A percentile compares a stretch with the other conserved stretches of the same genome.
phyloP scores from a whole-genome alignment of 2,113 vertebrate species.

The Grammomys dolichurus region DNA sequence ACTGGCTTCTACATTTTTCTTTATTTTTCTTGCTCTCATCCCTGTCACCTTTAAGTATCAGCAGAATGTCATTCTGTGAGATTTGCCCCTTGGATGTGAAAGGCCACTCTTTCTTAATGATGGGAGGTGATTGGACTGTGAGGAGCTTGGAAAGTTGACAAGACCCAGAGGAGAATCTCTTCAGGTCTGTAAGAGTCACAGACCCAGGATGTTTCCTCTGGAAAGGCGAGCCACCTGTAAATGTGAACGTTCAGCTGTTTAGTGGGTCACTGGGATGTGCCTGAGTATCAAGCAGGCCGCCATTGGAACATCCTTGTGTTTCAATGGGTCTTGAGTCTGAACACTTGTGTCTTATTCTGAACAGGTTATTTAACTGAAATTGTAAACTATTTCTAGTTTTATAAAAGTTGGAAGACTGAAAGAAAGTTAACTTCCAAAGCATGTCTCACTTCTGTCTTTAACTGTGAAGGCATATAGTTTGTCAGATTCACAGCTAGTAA shows the following conservation, averaged over 20 bases:
- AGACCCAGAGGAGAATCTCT: slow-evolving; percentile 46
- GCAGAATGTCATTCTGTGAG: slow-evolving; percentile 92
- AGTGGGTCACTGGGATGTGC: neutral
- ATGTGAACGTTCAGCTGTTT: neutral
- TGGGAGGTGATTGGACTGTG: slow-evolving; percentile 70
- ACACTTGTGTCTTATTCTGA: slow-evolving; percentile 8
- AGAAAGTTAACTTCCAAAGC: neutral
- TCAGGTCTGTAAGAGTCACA: slow-evolving; percentile 24
- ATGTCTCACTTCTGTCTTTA: neutral
- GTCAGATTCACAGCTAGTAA: neutral
- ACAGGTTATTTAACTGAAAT: neutral
- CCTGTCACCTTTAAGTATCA: slow-evolving; percentile 93
- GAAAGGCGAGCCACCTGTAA: neutral
- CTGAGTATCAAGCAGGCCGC: neutral
- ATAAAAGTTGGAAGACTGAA: slow-evolving; percentile 17
- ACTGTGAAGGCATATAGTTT: neutral
- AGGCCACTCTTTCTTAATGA: slow-evolving; percentile 86
- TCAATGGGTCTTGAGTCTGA: neutral
- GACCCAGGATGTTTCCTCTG: neutral
- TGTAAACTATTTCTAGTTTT: neutral
- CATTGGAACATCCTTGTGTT: neutral
- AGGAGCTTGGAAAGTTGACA: slow-evolving; percentile 73
- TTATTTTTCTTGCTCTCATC: slow-evolving; percentile 94
- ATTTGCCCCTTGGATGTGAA: slow-evolving; percentile 82
- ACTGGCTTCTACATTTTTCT: slow-evolving; percentile 94